Conservation (phyloP, 2,797 vertebrate genomes). For the Pteronotus mesoamericanus region DNA sequence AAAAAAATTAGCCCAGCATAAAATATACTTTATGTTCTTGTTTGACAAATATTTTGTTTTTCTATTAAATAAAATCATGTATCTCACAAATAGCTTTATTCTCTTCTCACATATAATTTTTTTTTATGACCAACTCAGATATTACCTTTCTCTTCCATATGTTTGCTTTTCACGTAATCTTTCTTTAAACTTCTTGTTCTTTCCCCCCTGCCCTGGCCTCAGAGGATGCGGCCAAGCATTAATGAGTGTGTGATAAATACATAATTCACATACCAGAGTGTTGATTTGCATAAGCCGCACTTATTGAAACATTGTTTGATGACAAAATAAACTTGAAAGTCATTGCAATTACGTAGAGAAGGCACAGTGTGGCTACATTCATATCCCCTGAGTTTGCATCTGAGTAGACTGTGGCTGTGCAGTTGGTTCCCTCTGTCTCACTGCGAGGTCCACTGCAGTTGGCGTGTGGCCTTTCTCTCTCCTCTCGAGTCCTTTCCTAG, state of each 20-base stretch:
- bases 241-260: neutral
- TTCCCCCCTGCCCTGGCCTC: neutral
- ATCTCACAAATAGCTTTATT: neutral
- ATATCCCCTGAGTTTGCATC: constrained; percentile 11
- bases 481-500: neutral
- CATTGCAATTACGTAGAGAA: constrained; percentile 57
- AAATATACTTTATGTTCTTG: neutral
- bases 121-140: neutral
- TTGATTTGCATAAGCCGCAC: constrained; percentile 21
- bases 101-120: neutral
- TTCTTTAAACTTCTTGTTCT: neutral
- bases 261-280: constrained; percentile 22
- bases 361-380: constrained; percentile 39
- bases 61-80: neutral
- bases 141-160: neutral
- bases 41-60: neutral
- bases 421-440: neutral
- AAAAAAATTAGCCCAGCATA: neutral
- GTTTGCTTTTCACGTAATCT: neutral
- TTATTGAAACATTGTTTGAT: constrained; percentile 72
- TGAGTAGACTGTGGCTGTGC: constrained; percentile 21
- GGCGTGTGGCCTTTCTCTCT: neutral
- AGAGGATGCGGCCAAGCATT: neutral
- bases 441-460: neutral
- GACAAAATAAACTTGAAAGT: constrained; percentile 64